phyloP scores from a whole-genome alignment of 1,140 invertebrate species.

The Fopius arisanus region DNA sequence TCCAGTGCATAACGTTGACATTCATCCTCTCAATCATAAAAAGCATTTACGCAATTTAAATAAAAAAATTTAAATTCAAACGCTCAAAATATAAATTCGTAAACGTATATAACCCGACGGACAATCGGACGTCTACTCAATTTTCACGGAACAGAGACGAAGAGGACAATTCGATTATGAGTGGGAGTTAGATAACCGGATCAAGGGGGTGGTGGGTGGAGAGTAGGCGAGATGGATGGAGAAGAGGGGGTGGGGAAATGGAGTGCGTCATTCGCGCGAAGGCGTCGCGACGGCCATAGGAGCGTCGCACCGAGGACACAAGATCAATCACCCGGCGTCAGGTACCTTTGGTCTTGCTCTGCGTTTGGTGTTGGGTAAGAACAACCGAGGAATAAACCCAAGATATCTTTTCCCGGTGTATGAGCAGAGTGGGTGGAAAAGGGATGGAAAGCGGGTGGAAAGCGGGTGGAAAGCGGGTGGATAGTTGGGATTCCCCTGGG shows the following conservation, averaged over 20 bases:
- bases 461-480: not conserved
- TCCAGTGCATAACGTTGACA: too few species aligned
- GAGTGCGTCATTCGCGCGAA: constrained; percentile 11
- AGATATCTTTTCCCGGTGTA: not conserved
- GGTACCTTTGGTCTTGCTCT: not conserved
- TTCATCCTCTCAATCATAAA: too few species aligned
- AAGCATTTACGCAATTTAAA: too few species aligned
- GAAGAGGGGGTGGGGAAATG: not conserved
- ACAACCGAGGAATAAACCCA: not conserved
- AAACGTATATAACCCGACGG: too few species aligned
- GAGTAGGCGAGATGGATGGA: not conserved
- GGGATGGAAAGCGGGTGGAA: not conserved
- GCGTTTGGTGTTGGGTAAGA: not conserved
- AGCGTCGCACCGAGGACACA: constrained; percentile 6
- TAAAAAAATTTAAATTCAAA: too few species aligned
- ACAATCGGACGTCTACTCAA: too few species aligned
- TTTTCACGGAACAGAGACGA: too few species aligned
- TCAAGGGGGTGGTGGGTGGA: too few species aligned
- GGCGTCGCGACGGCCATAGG: not conserved
- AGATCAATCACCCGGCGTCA: constrained; percentile 23
- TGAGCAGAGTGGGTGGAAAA: too few species aligned
- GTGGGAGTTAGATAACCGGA: too few species aligned
- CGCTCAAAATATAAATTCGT: too few species aligned
- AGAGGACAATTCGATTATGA: too few species aligned
- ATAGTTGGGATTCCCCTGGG: constrained; percentile 1